Base-by-base conservation (phyloP, 2,113 vertebrate species). In the Struthio camelus region DNA sequence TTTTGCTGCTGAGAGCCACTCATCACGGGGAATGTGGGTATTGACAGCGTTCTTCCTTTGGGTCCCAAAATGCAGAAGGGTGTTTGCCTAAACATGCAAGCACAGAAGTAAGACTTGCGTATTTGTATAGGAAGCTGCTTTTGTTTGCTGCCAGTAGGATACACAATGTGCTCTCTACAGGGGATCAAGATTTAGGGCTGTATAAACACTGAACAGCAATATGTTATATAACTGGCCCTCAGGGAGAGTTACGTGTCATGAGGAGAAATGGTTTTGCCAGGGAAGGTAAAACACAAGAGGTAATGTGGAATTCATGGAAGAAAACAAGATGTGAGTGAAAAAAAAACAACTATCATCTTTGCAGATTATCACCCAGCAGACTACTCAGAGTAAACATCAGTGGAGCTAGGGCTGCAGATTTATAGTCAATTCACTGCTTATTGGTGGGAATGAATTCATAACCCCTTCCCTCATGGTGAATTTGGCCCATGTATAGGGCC, bases 81-180 rank as follows among this genome's bases (percentile, higher is more conserved):
- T 80, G 64, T 92, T 97, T 97, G 93, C 73, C 94, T 95, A 95
- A 93, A 96, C 64, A 85, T 50, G 85, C 48, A 79, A 40, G 62
- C 84, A 38, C 54, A 96, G 93, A 88, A 93, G 80, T 73, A 80
- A 18, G 42, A 28, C 67, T 96, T 97, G 86, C 94, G 94, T 87
- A 36, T 96, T 95, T 95, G 40, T 92, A 81, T 97, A 94, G 89
- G 96, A 96, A 97, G 54, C 56, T 76, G 77, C 89, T 87, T 94
- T 97, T 97, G 93, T 96, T 96, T 95, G 73, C 92, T 96, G 78
- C 86, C 84, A 87, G 83, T 81, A 85, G 86, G 91, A 93, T 85
- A 89, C 93, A 96, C 93, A 81, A 93, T 93, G 85, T 95, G 90
- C 94, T 93, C 92, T 84, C 93, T 51, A 92, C 82, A 59, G 84